Base-by-base conservation (phyloP, 1,140 invertebrate genomes). In the Luehdorfia chinensis region DNA sequence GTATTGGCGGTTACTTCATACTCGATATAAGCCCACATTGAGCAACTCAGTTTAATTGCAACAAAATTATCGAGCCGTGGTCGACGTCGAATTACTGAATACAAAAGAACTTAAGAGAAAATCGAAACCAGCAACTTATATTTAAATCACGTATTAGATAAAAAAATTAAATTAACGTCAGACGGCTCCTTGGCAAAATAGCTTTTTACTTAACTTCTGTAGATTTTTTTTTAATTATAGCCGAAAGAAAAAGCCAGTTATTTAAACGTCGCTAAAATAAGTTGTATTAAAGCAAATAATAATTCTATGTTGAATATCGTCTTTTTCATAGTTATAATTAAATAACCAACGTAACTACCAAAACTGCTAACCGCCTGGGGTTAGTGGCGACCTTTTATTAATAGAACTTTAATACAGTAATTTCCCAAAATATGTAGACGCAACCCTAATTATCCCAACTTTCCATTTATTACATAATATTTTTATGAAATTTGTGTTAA, bases 41-140 rank as follows among this genome's bases (percentile, higher is more conserved):
- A 28, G 39, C 11, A 43, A 43, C 28, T 28, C 18, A 23, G 36
- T 50, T 58, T 61, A 59, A 66, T 66, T 61, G 47, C 30, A 25
- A 47, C 59, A 59, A 59, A 61, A 64, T 59, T 63, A 63, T 61
- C 58, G 50, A 27, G 25, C 23, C n/a, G 9, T 37, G 27, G 48
- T 44, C 25, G 45, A 36, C 19, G 33, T 32, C 31, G 36, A 48
- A 45, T 32, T 39, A 47, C 23, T 31, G 33, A 50, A 62, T 55
- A 71, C 67, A 71, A 70, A 68, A 55, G 54, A 39, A 49, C 16
- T 30, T 37, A 9, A 11, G 15, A 18, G 16, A 3, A 28, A 28
- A 28, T 16, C 25, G 9, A 12, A 16, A 8, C 19, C 4, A 43
- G n/a, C 6, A 27, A 14, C 14, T 43, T 9, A 15, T 30, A 18